Base-by-base conservation (phyloP, 2,888 invertebrate genomes). In the Lysandra bellargus region DNA sequence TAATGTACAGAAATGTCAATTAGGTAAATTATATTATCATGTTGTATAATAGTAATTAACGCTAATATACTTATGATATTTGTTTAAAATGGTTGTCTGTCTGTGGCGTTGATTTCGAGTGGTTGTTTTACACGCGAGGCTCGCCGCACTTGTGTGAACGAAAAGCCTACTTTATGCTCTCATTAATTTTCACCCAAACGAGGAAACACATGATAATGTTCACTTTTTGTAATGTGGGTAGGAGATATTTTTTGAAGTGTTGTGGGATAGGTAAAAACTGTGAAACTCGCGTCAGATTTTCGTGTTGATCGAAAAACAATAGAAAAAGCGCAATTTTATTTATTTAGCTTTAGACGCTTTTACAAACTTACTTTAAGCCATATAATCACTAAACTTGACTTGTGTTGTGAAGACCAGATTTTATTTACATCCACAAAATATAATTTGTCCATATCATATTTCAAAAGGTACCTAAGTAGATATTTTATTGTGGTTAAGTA, bases 401-500 rank as follows among this genome's bases (percentile, higher is more conserved):
- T 17, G 49, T n/a, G 44, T 75, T 61, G 14, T 23, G 6, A 23
- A 57, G 57, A 57, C 57, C 61, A 61, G 1, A 61, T 61, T 23
- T 76, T 57, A 53, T 33, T 53, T 33, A 76, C 33, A 30, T 75
- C 75, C 53, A 49, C 53, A 75, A 44, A 53, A 57, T 17, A 53
- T 33, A 33, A 33, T 33, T 57, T 53, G 7, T 23, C 7, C 12
- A 53, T 76, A 76, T 49, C 23, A 53, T 76, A 57, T n/a, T 76
- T 57, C 6, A 6, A 33, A 76, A 75, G 53, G n/a, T 57, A 57
- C 49, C 17, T 76, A 76, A 14, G 76, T 76, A 76, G 57, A 57
- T 53, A 37, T 76, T 57, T 76, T 76, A 76, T 33, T 79, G 40
- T 73, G 37, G 72, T 79, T 73, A 78, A 53, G 69, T 53, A 76